Base-by-base conservation (phyloP, 2,113 vertebrate species). In the Stomatorhinus ivindoensis region DNA sequence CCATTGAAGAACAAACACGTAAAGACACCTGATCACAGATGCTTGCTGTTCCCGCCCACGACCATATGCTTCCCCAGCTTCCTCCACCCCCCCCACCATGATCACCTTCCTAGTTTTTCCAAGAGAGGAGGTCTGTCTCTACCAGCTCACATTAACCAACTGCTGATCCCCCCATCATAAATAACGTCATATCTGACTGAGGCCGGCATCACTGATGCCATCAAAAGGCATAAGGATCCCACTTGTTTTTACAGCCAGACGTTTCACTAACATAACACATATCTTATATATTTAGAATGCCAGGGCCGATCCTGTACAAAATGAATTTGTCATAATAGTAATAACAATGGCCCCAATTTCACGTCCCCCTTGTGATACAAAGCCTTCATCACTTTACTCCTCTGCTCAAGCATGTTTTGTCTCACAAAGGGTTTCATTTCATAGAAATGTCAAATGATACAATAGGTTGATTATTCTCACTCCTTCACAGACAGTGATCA, bases 401-500 rank as follows among this genome's bases (percentile, higher is more conserved):
- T 80, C 73, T 17, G 11, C 42, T 80, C 73, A 80, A 39, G 35
- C 73, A 80, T 19, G 35, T 15, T 42, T 80, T 80, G 73, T 80
- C 73, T 80, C 35, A 80, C 13, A 80, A 35, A 19, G 35, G 31
- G 31, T 80, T 80, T 80, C 73, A 80, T 80, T 80, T 80, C 31
- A 80, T 42, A 80, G 73, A 80, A 42, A 80, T 80, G 73, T 80
- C 73, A 80, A 80, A 39, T 80, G 35, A 19, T 19, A 80, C 31
- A 80, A 80, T 42, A 80, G 15, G 35, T 42, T 80, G 73, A 4
- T 80, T 42, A 39, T 80, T 42, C 35, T 80, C 73, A 35, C 73
- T 82, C 69, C 44, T 58, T 53, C 76, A 35, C 55, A 48, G 82
- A 89, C 47, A 42, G 47, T 27, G 51, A 80, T 82, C 88, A 89